Conservation (phyloP, 2,888 invertebrate species). For the Seira musarum region DNA sequence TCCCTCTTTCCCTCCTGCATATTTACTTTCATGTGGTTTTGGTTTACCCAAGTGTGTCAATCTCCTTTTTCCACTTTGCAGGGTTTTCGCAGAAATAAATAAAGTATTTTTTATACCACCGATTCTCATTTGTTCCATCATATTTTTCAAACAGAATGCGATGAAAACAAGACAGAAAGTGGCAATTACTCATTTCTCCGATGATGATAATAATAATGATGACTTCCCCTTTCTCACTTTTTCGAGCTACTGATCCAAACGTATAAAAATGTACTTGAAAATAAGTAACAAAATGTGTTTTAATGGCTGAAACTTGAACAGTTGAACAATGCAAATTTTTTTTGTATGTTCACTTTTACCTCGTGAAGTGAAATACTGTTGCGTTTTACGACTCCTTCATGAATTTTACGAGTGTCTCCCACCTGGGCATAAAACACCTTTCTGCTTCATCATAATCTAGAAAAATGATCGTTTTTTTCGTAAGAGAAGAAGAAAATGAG, state of each 20-base stretch:
- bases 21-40: background rate
- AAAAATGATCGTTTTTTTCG: slow-evolving; percentile 10
- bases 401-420: slow-evolving; percentile 55
- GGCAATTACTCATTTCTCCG: slow-evolving; percentile 33
- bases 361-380: slow-evolving; percentile 49
- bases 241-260: background rate
- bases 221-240: slow-evolving; percentile 14
- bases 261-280: background rate
- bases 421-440: slow-evolving; percentile 54
- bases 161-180: slow-evolving; percentile 44
- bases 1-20: background rate
- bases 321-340: background rate
- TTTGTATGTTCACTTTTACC: slow-evolving; percentile 39
- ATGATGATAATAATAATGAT: slow-evolving; percentile 26
- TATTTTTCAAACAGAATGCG: slow-evolving; percentile 21
- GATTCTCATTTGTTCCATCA: slow-evolving; percentile 37
- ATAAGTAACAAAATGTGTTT: background rate
- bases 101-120: too few relatives aligned
- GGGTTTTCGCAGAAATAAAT: background rate
- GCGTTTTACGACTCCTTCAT: slow-evolving; percentile 53
- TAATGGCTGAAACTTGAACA: too few relatives aligned
- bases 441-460: slow-evolving; percentile 27
- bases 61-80: slow-evolving; percentile 5
- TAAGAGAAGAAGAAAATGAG: slow-evolving; percentile 7
- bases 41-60: background rate